These are phyloP conservation scores for Pseudochaenichthys georgianus DNA, from an alignment of 2,797 vertebrate genomes.

Conservation along the genomic window DNA sequence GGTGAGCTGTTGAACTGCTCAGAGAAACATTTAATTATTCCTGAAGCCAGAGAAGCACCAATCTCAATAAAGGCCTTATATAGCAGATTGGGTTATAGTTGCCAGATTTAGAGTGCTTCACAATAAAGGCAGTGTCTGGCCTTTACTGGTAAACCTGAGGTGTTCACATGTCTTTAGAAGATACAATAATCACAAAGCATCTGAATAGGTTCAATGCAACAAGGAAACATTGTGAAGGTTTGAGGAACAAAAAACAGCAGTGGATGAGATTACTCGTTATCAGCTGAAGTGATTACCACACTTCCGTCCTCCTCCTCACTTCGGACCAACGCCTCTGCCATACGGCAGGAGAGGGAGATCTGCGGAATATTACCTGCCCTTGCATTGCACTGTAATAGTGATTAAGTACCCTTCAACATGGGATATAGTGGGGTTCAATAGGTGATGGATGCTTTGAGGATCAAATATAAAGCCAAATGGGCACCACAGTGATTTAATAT, in stretches of 20 bases:
- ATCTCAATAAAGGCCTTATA: not conserved
- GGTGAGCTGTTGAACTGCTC: not conserved
- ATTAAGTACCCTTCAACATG: not conserved
- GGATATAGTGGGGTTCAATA: not conserved
- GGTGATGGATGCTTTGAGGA: not conserved
- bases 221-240: not conserved
- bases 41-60: constrained; percentile 10
- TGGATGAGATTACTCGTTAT: too few relatives aligned
- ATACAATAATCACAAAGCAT: not conserved
- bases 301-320: too few relatives aligned
- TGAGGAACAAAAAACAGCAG: not conserved
- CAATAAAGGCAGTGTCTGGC: not conserved
- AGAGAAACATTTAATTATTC: not conserved
- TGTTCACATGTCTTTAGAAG: not conserved
- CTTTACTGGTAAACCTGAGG: not conserved
- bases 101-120: constrained; percentile 1
- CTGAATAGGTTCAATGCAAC: not conserved
- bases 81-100: not conserved
- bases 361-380: not conserved
- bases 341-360: not conserved
- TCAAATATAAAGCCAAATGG: constrained; percentile 6
- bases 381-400: not conserved
- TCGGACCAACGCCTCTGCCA: too few relatives aligned
- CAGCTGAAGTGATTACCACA: too few relatives aligned
- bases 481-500: not conserved